A percentile compares a stretch with the other conserved stretches of the same genome.
Evolutionary conservation across 2,888 invertebrate genomes (phyloP).

Genomic region (Nezara viridula): DNA sequence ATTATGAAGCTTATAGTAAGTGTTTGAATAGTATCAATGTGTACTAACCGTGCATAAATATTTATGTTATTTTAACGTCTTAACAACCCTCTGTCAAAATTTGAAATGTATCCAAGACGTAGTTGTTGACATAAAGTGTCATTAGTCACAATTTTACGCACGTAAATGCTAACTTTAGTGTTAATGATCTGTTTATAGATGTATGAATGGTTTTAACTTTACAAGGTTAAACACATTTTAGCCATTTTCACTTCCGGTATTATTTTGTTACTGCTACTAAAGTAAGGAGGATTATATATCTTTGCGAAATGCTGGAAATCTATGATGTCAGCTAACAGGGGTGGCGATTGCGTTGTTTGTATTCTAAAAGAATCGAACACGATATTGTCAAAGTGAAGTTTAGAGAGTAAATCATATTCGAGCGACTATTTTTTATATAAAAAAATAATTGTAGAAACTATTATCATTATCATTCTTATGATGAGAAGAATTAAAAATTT

Average conservation of each 20-base stretch:
- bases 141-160: not conserved
- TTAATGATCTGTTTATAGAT: constrained; percentile 7
- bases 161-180: not conserved
- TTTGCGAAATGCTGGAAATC: constrained; percentile 25
- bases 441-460: constrained; percentile 40
- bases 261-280: constrained; percentile 12
- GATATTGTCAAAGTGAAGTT: constrained; percentile 18
- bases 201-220: constrained; percentile 6
- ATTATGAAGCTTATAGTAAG: constrained; percentile 33
- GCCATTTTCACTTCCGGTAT: not conserved
- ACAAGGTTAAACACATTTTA: not conserved
- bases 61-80: not conserved
- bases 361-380: constrained; percentile 31
- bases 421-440: constrained; percentile 47
- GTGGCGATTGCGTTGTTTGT: constrained; percentile 35
- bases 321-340: constrained; percentile 8
- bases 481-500: constrained; percentile 41
- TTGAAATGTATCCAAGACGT: not conserved
- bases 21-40: constrained; percentile 26
- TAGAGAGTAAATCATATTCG: constrained; percentile 44
- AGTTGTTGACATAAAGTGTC: not conserved
- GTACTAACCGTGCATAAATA: not conserved
- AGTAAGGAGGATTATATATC: not conserved
- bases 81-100: constrained; percentile 11
- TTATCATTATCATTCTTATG: constrained; percentile 24